Evolutionary conservation across 2,888 invertebrate species (phyloP).

Genomic region (Cremastinae sp.): DNA sequence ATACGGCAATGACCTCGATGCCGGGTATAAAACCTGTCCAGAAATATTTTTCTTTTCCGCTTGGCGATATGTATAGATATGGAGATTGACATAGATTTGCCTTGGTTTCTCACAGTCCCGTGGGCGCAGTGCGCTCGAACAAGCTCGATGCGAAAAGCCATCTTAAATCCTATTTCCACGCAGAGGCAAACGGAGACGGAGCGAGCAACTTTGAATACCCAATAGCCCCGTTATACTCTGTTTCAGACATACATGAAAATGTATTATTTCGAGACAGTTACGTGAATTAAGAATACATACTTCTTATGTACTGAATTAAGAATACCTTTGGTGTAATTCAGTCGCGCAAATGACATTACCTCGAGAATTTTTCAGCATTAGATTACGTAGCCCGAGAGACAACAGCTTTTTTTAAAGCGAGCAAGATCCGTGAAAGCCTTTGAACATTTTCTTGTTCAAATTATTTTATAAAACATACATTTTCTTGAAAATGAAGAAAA

Average conservation of each 20-base stretch:
- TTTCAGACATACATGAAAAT: constrained; percentile 36
- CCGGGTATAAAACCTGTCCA: constrained; percentile 28
- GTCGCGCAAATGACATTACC: too few species aligned
- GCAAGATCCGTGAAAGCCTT: too few species aligned
- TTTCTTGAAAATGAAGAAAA: too few species aligned
- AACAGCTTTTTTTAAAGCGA: not conserved
- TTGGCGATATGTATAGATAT: not conserved
- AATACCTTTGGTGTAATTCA: not conserved
- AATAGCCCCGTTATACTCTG: constrained; percentile 43
- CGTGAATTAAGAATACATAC: too few species aligned
- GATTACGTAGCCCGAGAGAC: too few species aligned
- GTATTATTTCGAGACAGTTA: constrained; percentile 34
- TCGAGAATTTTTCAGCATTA: too few species aligned
- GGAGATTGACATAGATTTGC: constrained; percentile 41
- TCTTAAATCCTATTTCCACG: constrained; percentile 33
- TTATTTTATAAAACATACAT: too few species aligned
- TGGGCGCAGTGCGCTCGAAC: constrained; percentile 50
- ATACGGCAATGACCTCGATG: constrained; percentile 36
- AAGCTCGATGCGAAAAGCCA: constrained; percentile 37
- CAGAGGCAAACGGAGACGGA: constrained; percentile 6
- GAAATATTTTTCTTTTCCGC: constrained; percentile 9
- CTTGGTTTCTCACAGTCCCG: constrained; percentile 52
- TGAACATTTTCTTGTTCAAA: too few species aligned
- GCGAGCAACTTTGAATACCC: constrained; percentile 33
- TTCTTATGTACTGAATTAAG: not conserved